Conservation (phyloP, 2,113 vertebrate species). For the Tragelaphus imberbis region DNA sequence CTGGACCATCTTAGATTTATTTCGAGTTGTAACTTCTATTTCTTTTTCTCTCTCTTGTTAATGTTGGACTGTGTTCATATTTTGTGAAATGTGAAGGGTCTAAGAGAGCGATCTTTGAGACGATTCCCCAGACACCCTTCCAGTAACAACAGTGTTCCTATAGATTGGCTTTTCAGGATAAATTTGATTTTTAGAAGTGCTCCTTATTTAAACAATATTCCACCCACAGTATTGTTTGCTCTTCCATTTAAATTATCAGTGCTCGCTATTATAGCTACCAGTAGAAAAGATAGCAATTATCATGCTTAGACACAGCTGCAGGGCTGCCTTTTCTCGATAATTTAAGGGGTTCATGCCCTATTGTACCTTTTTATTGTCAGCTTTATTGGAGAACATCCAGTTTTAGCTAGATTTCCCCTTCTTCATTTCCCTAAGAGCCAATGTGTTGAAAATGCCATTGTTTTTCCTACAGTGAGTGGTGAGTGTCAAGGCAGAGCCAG, state of each 20-base stretch:
- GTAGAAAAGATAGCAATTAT: neutral
- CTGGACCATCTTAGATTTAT: neutral
- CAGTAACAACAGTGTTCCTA: neutral
- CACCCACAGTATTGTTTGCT: neutral
- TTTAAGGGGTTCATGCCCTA: neutral
- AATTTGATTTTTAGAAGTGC: neutral
- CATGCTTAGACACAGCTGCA: neutral
- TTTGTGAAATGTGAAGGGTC: neutral
- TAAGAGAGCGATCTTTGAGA: neutral
- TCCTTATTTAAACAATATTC: conserved; percentile 30
- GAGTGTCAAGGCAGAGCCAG: neutral
- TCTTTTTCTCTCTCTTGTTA: neutral
- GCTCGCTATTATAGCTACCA: neutral
- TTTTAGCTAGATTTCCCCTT: neutral
- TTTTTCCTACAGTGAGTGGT: neutral
- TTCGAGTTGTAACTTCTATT: neutral
- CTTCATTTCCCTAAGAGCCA: neutral
- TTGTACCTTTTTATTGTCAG: neutral
- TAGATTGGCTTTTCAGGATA: neutral
- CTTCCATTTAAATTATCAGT: conserved; percentile 23
- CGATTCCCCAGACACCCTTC: neutral
- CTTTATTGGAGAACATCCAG: neutral
- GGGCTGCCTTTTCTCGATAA: neutral
- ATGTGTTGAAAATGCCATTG: neutral
- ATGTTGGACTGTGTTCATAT: neutral